These are phyloP conservation scores for Platyrinchus mystaceus DNA, from an alignment of 2,797 vertebrate species.

Conservation along the genomic window DNA sequence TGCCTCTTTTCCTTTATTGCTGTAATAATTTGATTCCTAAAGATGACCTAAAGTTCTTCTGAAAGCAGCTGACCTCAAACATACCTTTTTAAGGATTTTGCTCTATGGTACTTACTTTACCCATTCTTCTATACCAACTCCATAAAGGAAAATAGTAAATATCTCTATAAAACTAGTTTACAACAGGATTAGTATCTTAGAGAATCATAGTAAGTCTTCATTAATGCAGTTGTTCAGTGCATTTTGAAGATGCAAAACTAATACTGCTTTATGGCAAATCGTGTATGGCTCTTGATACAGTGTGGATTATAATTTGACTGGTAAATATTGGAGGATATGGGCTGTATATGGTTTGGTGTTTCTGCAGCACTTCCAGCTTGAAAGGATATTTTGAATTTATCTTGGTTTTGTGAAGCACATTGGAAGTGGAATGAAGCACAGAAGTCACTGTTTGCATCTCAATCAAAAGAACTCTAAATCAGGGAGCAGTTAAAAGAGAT, in stretches of 20 bases:
- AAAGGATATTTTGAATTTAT: neutral
- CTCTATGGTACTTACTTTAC: neutral
- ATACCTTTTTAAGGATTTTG: neutral
- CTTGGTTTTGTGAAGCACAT: neutral
- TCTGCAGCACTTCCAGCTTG: neutral
- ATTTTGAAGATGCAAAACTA: neutral
- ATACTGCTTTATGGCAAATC: neutral
- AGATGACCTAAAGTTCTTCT: neutral
- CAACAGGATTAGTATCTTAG: neutral
- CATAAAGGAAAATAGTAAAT: neutral
- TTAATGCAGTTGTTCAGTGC: neutral
- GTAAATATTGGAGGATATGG: neutral
- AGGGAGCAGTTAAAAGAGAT: neutral
- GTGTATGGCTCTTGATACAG: neutral
- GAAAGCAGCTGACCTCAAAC: neutral
- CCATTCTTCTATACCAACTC: neutral
- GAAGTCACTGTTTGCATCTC: neutral
- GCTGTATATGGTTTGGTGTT: neutral
- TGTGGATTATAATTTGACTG: neutral
- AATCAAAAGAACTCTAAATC: neutral
- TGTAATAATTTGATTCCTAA: neutral
- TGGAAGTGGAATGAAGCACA: neutral
- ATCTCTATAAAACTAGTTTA: neutral
- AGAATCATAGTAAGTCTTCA: neutral
- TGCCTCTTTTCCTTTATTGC: neutral